Percentiles rank a stretch among this genome's conserved stretches.
Evolutionary conservation across 2,797 vertebrate species (phyloP).

Genomic region (Decapterus maruadsi): DNA sequence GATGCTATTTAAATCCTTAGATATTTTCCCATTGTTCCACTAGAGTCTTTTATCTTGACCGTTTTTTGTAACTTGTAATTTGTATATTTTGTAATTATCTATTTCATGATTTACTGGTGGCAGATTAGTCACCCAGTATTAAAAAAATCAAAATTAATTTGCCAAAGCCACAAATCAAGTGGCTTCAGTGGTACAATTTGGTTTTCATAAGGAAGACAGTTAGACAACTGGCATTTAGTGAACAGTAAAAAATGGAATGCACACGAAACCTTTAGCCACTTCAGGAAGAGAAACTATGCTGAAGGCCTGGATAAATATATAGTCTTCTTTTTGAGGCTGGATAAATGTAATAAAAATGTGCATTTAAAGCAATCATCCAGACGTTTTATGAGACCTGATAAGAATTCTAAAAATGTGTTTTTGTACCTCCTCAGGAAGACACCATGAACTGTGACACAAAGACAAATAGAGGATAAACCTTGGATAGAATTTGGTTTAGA

Average conservation of each 20-base stretch:
- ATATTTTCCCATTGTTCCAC: constrained; percentile 8
- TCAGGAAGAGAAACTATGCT: background rate
- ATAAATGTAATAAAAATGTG: background rate
- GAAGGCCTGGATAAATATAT: background rate
- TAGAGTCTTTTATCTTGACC: constrained; percentile 18
- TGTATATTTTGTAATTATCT: constrained; percentile 32
- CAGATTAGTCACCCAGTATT: constrained; percentile 34
- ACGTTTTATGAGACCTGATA: constrained; percentile 2
- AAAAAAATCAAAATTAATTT: constrained; percentile 50
- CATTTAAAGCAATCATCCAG: constrained; percentile 6
- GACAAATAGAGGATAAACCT: constrained; percentile 25
- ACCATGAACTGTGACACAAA: constrained; percentile 30
- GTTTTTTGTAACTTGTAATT: constrained; percentile 33
- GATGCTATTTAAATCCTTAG: constrained; percentile 3
- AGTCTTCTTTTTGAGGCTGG: background rate
- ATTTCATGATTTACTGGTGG: constrained; percentile 21
- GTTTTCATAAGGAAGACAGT: constrained; percentile 7
- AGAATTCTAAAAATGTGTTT: constrained; percentile 3
- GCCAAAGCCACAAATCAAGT: constrained; percentile 21
- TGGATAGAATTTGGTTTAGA: constrained; percentile 27
- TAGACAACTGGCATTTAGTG: background rate
- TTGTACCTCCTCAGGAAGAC: constrained; percentile 14
- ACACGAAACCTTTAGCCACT: constrained; percentile 11
- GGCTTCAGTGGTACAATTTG: background rate
- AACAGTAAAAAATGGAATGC: constrained; percentile 3